Evolutionary conservation across 2,797 vertebrate genomes (phyloP).

Genomic region (Channallabes apus): DNA sequence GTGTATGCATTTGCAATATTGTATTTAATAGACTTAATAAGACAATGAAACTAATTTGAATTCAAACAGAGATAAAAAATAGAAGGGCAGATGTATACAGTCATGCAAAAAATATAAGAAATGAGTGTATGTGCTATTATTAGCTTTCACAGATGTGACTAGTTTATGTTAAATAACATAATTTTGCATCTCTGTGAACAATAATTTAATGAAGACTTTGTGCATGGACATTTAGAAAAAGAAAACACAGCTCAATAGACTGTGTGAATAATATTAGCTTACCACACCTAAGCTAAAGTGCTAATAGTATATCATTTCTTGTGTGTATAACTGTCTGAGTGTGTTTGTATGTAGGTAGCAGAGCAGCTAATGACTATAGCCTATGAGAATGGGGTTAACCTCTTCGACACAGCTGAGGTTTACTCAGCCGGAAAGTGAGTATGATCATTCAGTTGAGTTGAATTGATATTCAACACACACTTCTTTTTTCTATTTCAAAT

Average conservation of each 20-base stretch:
- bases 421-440: constrained; percentile 82
- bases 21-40: neutral
- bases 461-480: neutral
- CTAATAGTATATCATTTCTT: neutral
- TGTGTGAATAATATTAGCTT: neutral
- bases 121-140: constrained; percentile 4
- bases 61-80: neutral
- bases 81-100: neutral
- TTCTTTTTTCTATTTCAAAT: neutral
- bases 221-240: neutral
- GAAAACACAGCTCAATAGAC: neutral
- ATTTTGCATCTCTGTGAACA: neutral
- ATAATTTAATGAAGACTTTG: neutral
- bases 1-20: neutral
- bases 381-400: constrained; percentile 90
- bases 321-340: constrained; percentile 16
- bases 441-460: constrained; percentile 7
- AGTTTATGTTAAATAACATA: constrained; percentile 11
- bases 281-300: neutral
- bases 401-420: constrained; percentile 92
- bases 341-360: constrained; percentile 76
- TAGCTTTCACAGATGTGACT: constrained; percentile 27
- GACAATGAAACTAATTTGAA: neutral
- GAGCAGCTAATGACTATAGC: constrained; percentile 94
- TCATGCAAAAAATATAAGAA: neutral